A percentile compares a stretch with the other conserved stretches of the same genome.
phyloP scores from a whole-genome alignment of 2,888 invertebrate genomes.

The Heteromyza rotundicornis region DNA sequence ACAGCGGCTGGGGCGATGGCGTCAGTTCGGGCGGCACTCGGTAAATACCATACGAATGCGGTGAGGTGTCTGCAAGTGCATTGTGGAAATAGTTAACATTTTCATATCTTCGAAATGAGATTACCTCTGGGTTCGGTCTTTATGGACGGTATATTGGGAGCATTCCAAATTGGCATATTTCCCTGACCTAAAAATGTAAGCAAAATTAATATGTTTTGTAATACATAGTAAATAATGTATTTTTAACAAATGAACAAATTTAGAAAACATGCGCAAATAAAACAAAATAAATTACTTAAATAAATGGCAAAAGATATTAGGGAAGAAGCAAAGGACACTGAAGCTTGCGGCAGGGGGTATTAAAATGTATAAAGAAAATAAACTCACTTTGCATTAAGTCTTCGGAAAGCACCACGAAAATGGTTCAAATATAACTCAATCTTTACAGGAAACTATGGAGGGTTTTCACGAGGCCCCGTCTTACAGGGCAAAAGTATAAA shows the following conservation, averaged over 20 bases:
- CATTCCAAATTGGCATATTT: conserved; percentile 52
- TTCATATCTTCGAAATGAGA: conserved; percentile 16
- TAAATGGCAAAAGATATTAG: too few relatives aligned
- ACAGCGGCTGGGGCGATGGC: conserved; percentile 60
- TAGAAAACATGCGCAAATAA: not conserved
- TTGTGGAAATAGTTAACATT: not conserved
- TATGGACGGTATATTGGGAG: conserved; percentile 54
- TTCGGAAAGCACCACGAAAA: too few relatives aligned
- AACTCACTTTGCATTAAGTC: too few relatives aligned
- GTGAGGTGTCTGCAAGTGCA: conserved; percentile 53
- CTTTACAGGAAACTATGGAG: too few relatives aligned
- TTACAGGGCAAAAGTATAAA: too few relatives aligned
- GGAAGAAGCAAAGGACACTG: too few relatives aligned
- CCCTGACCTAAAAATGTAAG: conserved; percentile 38
- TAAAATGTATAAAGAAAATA: too few relatives aligned
- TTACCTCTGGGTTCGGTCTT: conserved; percentile 62
- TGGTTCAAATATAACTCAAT: too few relatives aligned
- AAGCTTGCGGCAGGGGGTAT: too few relatives aligned
- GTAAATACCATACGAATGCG: conserved; percentile 55
- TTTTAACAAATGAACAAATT: not conserved
- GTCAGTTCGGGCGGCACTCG: conserved; percentile 53
- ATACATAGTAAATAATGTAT: conserved; percentile 4
- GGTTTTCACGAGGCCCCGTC: too few relatives aligned
- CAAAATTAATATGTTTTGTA: conserved; percentile 12
- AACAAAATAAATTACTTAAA: conserved; percentile 1